Conservation (phyloP, 2,888 invertebrate genomes). For the Mayetiola destructor region DNA sequence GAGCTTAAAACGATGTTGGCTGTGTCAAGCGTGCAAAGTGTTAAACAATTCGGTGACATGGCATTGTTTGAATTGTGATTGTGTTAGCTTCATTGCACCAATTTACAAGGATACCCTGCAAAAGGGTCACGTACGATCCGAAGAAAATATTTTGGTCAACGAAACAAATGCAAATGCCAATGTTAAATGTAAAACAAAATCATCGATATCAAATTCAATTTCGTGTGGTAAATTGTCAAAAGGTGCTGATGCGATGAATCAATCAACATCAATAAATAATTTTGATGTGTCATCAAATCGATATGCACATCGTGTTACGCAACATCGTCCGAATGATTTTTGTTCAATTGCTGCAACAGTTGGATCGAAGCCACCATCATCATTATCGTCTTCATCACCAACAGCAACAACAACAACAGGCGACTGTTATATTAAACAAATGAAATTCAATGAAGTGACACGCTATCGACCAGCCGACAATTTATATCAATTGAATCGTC, state of each 20-base stretch:
- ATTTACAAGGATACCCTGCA: constrained; percentile 33
- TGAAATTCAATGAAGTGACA: constrained; percentile 9
- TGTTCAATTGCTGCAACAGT: neutral
- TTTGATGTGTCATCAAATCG: neutral
- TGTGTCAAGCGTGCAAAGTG: constrained; percentile 33
- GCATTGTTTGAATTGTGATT: constrained; percentile 36
- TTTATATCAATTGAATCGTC: constrained; percentile 20
- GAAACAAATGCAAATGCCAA: neutral
- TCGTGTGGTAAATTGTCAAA: neutral
- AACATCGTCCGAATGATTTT: neutral
- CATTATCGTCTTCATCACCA: no score
- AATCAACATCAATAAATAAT: neutral
- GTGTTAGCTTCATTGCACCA: constrained; percentile 34
- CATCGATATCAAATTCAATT: neutral
- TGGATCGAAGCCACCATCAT: no score
- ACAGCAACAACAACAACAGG: neutral
- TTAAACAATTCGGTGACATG: constrained; percentile 36
- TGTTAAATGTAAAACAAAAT: neutral
- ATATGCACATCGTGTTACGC: neutral
- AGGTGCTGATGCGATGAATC: constrained; percentile 1
- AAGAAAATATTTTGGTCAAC: neutral
- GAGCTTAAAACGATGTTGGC: constrained; percentile 34
- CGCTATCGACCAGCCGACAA: constrained; percentile 7
- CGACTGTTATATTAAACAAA: constrained; percentile 1
- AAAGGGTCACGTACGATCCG: neutral